These are phyloP conservation scores for Brachionus rotundiformis DNA, from an alignment of 1,140 invertebrate species.

Conservation along the genomic window DNA sequence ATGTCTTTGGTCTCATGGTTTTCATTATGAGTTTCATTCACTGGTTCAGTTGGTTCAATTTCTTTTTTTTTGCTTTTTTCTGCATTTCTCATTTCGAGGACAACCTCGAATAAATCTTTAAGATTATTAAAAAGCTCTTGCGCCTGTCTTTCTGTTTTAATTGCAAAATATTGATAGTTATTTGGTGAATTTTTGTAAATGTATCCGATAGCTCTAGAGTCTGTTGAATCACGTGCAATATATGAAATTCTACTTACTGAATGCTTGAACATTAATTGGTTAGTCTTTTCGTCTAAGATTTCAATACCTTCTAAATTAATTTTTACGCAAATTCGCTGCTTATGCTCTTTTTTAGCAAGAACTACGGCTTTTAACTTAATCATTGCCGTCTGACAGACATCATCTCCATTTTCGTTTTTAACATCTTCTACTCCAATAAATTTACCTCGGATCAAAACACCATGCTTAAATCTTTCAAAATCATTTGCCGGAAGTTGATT, in stretches of 20 bases:
- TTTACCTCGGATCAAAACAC: constrained; percentile 34
- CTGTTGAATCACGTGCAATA: constrained; percentile 33
- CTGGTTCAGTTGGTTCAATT: neutral
- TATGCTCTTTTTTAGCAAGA: constrained; percentile 29
- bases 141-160: constrained; percentile 45
- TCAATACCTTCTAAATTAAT: constrained; percentile 42
- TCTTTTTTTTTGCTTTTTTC: constrained; percentile 2
- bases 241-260: constrained; percentile 42
- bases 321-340: constrained; percentile 44
- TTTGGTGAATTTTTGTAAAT: constrained; percentile 32
- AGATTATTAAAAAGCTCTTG: constrained; percentile 40
- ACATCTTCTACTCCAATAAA: constrained; percentile 51
- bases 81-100: neutral
- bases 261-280: constrained; percentile 39
- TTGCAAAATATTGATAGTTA: constrained; percentile 45
- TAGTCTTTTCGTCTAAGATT: constrained; percentile 50
- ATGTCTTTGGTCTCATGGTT: neutral
- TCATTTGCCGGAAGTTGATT: neutral
- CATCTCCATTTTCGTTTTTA: constrained; percentile 40
- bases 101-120: constrained; percentile 49
- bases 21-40: neutral
- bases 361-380: constrained; percentile 49
- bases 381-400: constrained; percentile 46
- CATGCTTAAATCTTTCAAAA: constrained; percentile 12
- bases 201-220: constrained; percentile 48